A percentile compares a stretch with the other conserved stretches of the same genome.
These are phyloP conservation scores for Acanthacorydalis orientalis DNA, from an alignment of 2,888 invertebrate genomes.

Conservation along the genomic window DNA sequence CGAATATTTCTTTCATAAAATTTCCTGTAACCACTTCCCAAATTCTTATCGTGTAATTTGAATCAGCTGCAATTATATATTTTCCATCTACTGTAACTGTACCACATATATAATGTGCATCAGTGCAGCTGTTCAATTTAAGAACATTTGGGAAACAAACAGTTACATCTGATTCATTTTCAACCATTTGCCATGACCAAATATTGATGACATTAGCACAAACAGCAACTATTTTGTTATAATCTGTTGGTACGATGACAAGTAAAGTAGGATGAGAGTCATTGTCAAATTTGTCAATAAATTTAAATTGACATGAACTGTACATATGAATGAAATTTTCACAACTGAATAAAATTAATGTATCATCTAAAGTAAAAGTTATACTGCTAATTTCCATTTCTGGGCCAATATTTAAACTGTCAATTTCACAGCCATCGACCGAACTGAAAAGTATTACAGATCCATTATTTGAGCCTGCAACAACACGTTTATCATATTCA, in stretches of 20 bases:
- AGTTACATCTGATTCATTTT: neutral
- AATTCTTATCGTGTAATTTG: constrained; percentile 24
- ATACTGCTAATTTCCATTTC: constrained; percentile 9
- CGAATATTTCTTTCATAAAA: constrained; percentile 13
- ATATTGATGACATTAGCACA: constrained; percentile 10
- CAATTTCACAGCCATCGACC: constrained; percentile 1
- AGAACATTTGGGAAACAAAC: neutral
- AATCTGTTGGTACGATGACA: constrained; percentile 11
- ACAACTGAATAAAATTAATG: constrained; percentile 12
- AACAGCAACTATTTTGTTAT: constrained; percentile 11
- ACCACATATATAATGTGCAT: constrained; percentile 19
- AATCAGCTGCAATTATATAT: constrained; percentile 26
- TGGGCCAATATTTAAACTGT: neutral
- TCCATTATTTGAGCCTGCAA: constrained; percentile 13
- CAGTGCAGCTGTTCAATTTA: constrained; percentile 10
- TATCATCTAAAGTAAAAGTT: constrained; percentile 14
- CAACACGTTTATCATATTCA: constrained; percentile 11
- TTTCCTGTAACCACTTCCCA: constrained; percentile 19
- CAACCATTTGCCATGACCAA: constrained; percentile 12
- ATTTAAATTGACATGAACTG: constrained; percentile 11
- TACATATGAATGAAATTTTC: constrained; percentile 13
- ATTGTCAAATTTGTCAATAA: constrained; percentile 13
- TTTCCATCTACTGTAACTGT: constrained; percentile 25
- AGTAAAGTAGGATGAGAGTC: constrained; percentile 10
- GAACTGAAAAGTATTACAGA: constrained; percentile 13